Evolutionary conservation across 2,113 vertebrate species (phyloP).

Genomic region (Cyrtonyx montezumae): DNA sequence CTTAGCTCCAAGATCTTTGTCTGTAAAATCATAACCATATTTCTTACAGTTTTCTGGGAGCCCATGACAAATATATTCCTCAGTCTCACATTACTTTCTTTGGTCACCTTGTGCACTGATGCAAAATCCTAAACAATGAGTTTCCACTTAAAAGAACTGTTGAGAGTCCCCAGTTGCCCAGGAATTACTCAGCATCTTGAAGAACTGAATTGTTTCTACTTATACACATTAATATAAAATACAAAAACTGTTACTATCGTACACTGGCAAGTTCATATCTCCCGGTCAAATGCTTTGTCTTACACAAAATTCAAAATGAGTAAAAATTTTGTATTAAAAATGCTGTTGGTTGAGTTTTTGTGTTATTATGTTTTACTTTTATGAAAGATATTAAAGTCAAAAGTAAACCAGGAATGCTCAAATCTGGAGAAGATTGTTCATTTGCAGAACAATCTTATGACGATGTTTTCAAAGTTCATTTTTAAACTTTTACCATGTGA

Average conservation of each 20-base stretch:
- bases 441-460: rapidly evolving
- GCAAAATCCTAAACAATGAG: not conserved
- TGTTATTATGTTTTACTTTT: not conserved
- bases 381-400: not conserved
- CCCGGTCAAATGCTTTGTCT: not conserved
- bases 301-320: not conserved
- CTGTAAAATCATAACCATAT: not conserved
- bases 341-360: not conserved
- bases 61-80: not conserved
- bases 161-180: not conserved
- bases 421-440: not conserved
- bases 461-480: not conserved
- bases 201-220: not conserved
- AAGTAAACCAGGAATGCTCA: not conserved
- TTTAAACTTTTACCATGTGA: not conserved
- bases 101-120: not conserved
- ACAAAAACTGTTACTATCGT: rapidly evolving
- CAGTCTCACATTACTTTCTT: not conserved
- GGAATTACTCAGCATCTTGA: not conserved
- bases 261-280: not conserved
- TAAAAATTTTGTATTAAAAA: not conserved
- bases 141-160: not conserved
- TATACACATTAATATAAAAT: not conserved
- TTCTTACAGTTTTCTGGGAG: not conserved
- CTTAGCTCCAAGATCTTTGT: not conserved